Percentiles rank a stretch among this genome's conserved stretches.
Evolutionary conservation across 2,888 invertebrate species (phyloP).

Genomic region (Hecatera dysodea): DNA sequence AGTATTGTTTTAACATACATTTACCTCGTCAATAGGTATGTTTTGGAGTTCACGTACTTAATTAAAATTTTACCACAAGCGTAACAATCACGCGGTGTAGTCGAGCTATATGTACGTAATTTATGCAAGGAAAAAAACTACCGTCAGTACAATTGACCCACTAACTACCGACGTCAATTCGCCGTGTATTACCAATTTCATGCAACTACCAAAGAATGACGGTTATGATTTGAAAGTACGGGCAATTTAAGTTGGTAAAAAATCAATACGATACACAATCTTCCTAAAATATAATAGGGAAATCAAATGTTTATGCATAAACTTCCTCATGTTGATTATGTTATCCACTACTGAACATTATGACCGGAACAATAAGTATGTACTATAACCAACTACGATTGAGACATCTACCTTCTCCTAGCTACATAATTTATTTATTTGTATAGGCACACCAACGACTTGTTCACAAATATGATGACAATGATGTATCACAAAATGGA

Average conservation of each 20-base stretch:
- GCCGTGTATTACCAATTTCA: background rate
- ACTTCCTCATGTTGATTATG: background rate
- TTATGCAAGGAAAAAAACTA: background rate
- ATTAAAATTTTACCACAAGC: background rate
- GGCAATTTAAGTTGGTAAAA: too few relatives aligned
- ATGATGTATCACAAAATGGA: too few relatives aligned
- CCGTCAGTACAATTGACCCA: background rate
- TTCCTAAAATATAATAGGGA: background rate
- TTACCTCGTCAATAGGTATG: background rate
- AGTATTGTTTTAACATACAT: background rate
- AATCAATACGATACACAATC: background rate
- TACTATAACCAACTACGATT: background rate
- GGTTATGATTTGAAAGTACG: background rate
- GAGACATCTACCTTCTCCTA: too few relatives aligned
- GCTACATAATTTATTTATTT: too few relatives aligned
- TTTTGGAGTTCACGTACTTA: background rate
- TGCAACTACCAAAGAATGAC: background rate
- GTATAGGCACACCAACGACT: too few relatives aligned
- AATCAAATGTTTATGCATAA: background rate
- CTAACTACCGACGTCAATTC: background rate
- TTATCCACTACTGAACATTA: background rate
- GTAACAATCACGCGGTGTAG: background rate
- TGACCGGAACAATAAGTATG: background rate
- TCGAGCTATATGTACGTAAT: background rate
- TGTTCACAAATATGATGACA: too few relatives aligned